Evolutionary conservation across 2,113 vertebrate species (phyloP).

Genomic region (Paratilapia polleni): DNA sequence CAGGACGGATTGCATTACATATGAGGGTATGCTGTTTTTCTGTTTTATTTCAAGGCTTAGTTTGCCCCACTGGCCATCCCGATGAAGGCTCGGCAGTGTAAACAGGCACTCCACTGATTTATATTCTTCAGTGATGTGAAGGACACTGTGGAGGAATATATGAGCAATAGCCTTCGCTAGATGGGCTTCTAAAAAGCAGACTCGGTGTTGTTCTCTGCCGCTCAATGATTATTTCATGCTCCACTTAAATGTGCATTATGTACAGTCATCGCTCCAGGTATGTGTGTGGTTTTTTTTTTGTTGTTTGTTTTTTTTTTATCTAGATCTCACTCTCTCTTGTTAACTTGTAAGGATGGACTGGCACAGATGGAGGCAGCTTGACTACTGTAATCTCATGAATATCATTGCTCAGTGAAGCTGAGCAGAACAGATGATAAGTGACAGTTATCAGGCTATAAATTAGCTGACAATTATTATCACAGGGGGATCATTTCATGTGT

Average conservation of each 20-base stretch:
- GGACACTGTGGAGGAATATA: conserved; percentile 71
- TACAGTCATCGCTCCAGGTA: conserved; percentile 14
- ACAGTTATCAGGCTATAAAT: conserved; percentile 35
- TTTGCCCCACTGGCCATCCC: background rate
- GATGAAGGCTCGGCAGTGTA: background rate
- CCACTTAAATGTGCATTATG: conserved; percentile 55
- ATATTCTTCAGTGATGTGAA: conserved; percentile 66
- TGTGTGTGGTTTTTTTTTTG: background rate
- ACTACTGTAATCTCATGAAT: conserved; percentile 41
- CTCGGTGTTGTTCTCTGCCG: conserved; percentile 32
- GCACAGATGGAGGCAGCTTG: conserved; percentile 52
- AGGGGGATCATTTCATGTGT: background rate
- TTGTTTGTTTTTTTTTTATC: background rate
- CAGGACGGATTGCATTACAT: conserved; percentile 40
- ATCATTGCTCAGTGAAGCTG: conserved; percentile 15
- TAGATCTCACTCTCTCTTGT: background rate
- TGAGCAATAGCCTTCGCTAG: conserved; percentile 57
- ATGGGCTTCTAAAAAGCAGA: conserved; percentile 50
- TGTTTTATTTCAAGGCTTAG: conserved; percentile 11
- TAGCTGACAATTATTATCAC: conserved; percentile 30
- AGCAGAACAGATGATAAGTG: conserved; percentile 38
- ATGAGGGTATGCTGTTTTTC: background rate
- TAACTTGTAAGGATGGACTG: conserved; percentile 14
- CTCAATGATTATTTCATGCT: conserved; percentile 64
- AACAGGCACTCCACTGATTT: conserved; percentile 36